These are phyloP conservation scores for Athene noctua DNA, from an alignment of 2,113 vertebrate species.

Conservation along the genomic window DNA sequence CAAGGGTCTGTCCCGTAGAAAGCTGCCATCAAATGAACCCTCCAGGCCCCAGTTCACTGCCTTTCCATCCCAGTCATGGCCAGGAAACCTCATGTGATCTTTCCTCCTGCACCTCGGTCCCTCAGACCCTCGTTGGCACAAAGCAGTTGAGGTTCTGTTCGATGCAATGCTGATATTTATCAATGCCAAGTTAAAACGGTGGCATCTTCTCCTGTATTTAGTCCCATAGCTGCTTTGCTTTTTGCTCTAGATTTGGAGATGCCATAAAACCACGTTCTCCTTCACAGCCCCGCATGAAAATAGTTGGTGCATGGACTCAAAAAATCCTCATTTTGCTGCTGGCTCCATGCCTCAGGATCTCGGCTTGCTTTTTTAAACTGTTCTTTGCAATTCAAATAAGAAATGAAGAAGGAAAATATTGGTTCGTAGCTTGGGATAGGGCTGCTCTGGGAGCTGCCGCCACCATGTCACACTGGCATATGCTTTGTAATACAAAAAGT, in stretches of 20 bases:
- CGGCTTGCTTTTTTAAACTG: neutral
- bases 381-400: conserved; percentile 6
- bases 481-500: neutral
- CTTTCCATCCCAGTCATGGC: neutral
- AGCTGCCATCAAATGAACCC: neutral
- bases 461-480: neutral
- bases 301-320: neutral
- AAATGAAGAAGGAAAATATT: neutral
- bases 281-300: neutral
- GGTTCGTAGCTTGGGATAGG: neutral
- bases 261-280: neutral
- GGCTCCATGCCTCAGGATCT: neutral
- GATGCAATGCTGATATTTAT: neutral
- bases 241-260: neutral
- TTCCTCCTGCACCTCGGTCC: neutral
- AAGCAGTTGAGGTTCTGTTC: neutral
- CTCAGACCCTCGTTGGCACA: neutral
- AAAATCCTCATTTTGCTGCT: neutral
- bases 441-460: neutral
- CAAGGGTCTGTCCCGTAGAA: neutral
- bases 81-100: neutral
- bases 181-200: neutral
- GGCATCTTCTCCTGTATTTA: neutral
- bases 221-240: neutral
- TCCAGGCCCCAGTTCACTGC: neutral